Evolutionary conservation across 2,888 invertebrate genomes (phyloP).

Genomic region (Eledone cirrhosa): DNA sequence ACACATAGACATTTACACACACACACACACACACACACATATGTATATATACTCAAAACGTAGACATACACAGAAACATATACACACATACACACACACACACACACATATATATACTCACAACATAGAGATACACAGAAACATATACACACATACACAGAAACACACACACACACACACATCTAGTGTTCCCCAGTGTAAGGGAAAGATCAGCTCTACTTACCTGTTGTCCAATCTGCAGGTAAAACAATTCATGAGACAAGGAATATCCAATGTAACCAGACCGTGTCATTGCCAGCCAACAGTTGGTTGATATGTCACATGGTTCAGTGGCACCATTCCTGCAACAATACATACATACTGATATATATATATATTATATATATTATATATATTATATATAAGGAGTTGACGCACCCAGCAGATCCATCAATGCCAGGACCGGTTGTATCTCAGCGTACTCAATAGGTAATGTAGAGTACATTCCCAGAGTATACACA

Average conservation of each 20-base stretch:
- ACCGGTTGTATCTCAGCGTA: no score
- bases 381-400: no score
- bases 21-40: background rate
- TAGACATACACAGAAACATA: background rate
- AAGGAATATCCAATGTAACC: slow-evolving; percentile 61
- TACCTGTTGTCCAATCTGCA: slow-evolving; percentile 60
- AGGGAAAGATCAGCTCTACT: slow-evolving; percentile 23
- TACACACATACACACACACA: background rate
- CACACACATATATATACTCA: background rate
- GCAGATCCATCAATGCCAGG: no score
- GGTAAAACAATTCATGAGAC: slow-evolving; percentile 63
- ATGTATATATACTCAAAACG: background rate
- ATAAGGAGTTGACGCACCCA: no score
- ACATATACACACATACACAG: no score
- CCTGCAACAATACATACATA: slow-evolving; percentile 45
- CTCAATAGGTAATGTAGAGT: no score
- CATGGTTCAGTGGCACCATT: slow-evolving; percentile 45
- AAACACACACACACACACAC: no score
- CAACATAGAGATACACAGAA: no score
- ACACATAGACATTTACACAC: no score
- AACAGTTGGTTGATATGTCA: slow-evolving; percentile 55
- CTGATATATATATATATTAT: no score
- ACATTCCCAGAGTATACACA: no score
- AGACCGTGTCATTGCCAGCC: slow-evolving; percentile 57
- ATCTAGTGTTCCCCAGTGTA: no score